Conservation (phyloP, 2,797 vertebrate genomes). For the Typhlichthys eigenmanni region DNA sequence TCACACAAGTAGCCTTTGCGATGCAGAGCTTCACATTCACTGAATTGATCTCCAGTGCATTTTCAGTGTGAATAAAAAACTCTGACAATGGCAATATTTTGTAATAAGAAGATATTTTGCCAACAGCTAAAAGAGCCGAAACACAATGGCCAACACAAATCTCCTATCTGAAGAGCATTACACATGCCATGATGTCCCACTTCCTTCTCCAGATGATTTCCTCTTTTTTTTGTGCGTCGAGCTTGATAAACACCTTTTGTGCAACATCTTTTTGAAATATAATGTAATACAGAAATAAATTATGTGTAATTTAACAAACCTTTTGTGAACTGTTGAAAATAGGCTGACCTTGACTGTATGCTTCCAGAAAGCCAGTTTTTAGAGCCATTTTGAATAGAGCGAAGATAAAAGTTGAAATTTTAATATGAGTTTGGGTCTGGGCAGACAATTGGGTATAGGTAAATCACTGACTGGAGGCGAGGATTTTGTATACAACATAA, state of each 20-base stretch:
- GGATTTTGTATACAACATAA: not conserved
- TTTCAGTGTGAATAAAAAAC: no score
- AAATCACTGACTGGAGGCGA: not conserved
- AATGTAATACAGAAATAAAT: not conserved
- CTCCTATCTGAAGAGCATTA: not conserved
- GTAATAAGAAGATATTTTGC: no score
- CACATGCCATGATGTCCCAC: not conserved
- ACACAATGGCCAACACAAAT: not conserved
- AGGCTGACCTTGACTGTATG: not conserved
- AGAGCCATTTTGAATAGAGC: not conserved
- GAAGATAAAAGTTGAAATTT: not conserved
- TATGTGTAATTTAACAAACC: not conserved
- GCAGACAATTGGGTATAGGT: not conserved
- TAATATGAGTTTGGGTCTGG: not conserved
- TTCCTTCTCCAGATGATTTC: not conserved
- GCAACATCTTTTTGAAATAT: not conserved
- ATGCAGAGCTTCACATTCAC: no score
- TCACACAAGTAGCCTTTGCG: no score
- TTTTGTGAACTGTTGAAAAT: not conserved
- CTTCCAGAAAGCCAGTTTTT: not conserved
- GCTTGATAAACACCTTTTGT: not conserved
- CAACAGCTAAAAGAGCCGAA: no score
- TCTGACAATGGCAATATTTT: no score
- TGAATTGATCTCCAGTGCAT: no score
- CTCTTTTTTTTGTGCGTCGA: not conserved